Conservation (phyloP, 2,888 invertebrate species). For the Cecidostiba fungosa region DNA sequence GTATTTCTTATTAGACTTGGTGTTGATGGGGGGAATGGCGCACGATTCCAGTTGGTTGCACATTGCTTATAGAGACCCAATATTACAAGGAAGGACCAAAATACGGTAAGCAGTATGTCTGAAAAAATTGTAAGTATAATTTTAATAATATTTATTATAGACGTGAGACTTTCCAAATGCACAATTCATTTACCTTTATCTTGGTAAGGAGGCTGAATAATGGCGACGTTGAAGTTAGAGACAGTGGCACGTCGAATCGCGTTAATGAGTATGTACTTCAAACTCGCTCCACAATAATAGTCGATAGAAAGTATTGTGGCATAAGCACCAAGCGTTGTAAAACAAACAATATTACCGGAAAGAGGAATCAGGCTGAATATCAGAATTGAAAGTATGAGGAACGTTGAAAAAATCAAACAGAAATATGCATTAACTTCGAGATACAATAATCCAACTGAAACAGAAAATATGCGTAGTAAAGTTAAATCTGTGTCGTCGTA, state of each 20-base stretch:
- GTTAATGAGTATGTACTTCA: conserved; percentile 87
- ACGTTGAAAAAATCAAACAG: conserved; percentile 83
- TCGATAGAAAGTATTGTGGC: conserved; percentile 84
- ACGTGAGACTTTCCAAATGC: background rate
- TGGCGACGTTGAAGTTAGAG: conserved; percentile 82
- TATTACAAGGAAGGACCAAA: conserved; percentile 82
- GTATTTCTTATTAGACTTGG: background rate
- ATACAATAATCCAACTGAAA: conserved; percentile 80
- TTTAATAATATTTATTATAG: background rate
- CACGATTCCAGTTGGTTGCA: conserved; percentile 49
- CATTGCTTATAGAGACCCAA: conserved; percentile 82
- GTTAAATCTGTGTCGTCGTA: background rate
- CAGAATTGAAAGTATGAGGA: conserved; percentile 81
- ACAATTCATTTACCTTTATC: conserved; percentile 81
- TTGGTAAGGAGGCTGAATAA: conserved; percentile 84
- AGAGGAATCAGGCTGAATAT: conserved; percentile 81
- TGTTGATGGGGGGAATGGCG: conserved; percentile 49
- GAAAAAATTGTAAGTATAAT: conserved; percentile 71
- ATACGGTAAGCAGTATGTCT: conserved; percentile 83
- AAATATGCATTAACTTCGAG: conserved; percentile 83
- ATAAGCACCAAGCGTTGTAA: conserved; percentile 85
- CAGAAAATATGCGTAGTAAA: conserved; percentile 25
- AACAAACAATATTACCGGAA: conserved; percentile 84
- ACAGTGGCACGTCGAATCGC: conserved; percentile 84
- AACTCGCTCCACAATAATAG: conserved; percentile 84